Conservation (phyloP, 2,797 vertebrate genomes). For the Pseudomugil tenellus region DNA sequence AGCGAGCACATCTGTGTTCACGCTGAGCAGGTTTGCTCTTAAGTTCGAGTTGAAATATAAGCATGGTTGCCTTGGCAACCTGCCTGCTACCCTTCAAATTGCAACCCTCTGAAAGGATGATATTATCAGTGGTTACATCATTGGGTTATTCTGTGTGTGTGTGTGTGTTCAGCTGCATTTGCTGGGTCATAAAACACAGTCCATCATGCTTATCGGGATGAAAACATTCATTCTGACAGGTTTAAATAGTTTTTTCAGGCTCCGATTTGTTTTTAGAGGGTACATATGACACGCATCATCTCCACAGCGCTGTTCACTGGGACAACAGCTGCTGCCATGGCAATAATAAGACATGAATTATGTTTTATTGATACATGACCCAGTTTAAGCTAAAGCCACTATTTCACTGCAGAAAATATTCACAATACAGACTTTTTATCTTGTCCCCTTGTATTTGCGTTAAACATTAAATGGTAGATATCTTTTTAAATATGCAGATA, state of each 20-base stretch:
- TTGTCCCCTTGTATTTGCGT: background rate
- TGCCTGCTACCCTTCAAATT: constrained; percentile 1
- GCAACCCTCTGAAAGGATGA: constrained; percentile 30
- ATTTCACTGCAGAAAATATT: background rate
- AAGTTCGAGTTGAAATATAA: background rate
- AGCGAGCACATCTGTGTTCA: background rate
- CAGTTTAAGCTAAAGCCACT: background rate
- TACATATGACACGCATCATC: background rate
- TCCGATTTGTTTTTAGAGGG: background rate
- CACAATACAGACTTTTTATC: background rate
- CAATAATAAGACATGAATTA: background rate
- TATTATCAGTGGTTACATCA: constrained; percentile 22
- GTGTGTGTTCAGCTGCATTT: background rate
- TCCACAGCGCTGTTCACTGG: background rate
- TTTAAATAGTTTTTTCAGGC: background rate
- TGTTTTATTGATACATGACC: background rate
- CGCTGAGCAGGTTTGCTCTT: background rate
- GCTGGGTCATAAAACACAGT: background rate
- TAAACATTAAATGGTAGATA: background rate
- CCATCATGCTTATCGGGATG: background rate
- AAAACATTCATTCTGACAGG: background rate
- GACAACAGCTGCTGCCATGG: background rate
- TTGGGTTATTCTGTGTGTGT: background rate
- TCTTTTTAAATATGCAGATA: background rate
- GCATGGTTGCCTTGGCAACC: constrained; percentile 40